Base-by-base conservation (phyloP, 2,113 vertebrate genomes). In the Psittacula cyanocephala region DNA sequence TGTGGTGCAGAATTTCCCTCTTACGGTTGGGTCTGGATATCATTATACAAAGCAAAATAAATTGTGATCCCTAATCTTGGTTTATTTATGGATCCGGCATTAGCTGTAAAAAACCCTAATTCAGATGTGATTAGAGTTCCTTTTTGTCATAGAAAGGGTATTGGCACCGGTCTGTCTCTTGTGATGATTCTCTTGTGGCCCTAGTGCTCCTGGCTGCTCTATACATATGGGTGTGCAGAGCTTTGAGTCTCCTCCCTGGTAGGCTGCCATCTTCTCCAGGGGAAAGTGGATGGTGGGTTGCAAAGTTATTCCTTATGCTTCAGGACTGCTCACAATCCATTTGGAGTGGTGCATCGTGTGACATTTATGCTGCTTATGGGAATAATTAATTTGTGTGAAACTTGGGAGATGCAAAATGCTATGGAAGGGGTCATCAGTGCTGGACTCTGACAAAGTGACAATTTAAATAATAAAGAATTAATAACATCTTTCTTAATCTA, bases 161-260 rank as follows among this genome's bases (percentile, higher is more conserved):
- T 8, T 71, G 93, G 76, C 92, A 69, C 27, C 9, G 6, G 2
- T 17, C 69, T 59, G 33, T 76, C 76, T 55, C 63, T 75, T 53
- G 49, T 84, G 78, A 37, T 46, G 25, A 46, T 83, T n/a, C 35
- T 60, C 37, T 23, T 22, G 31, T 9, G 22, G 39, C 70, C 28
- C 10, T 15, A 37, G 25, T 62, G 57, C 83, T 81, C 39, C 74
- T 68, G 74, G 49, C 27, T 69, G 49, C 69, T 82, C 47, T 33
- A 17, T 43, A 3, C 7, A 23, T 31, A 4, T 0, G 2, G 15
- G 1, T 13, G 6, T 1, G 8, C 19, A 9, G 43, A 52, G 37
- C 60, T 55, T n/a, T 27, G 49, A 10, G 35, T 27, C 35, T 62
- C 57, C 17, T 70, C 75, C 35, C 31, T 52, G n/a, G 6, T 13